Evolutionary conservation across 2,888 invertebrate genomes (phyloP).

Genomic region (Aporophyla lueneburgensis): DNA sequence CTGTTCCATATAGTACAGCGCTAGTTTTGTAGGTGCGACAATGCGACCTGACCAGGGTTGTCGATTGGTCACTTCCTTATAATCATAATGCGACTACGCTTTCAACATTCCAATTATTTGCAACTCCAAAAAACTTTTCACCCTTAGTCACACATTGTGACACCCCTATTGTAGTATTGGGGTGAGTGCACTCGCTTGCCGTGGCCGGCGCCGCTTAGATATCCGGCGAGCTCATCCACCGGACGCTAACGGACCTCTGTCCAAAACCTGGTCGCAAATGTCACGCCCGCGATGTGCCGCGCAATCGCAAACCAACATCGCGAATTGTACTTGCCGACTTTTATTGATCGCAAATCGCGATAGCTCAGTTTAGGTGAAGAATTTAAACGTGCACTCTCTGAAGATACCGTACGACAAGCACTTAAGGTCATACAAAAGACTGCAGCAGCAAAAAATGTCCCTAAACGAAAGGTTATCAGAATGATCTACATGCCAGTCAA

Average conservation of each 20-base stretch:
- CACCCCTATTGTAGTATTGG: constrained; percentile 68
- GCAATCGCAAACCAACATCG: constrained; percentile 61
- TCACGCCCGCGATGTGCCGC: constrained; percentile 62
- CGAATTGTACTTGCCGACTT: constrained; percentile 56
- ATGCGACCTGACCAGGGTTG: constrained; percentile 53
- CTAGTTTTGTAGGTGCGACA: constrained; percentile 55
- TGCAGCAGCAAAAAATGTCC: constrained; percentile 39
- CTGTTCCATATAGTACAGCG: constrained; percentile 61
- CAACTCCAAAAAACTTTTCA: background rate
- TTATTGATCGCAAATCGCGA: constrained; percentile 55
- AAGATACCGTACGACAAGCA: constrained; percentile 32
- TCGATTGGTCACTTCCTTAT: constrained; percentile 44
- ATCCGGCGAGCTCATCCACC: constrained; percentile 87
- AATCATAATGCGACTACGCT: constrained; percentile 16
- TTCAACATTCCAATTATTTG: constrained; percentile 37
- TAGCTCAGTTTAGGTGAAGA: constrained; percentile 45
- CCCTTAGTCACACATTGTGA: constrained; percentile 8
- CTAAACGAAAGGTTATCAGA: constrained; percentile 44
- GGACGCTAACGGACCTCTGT: constrained; percentile 83
- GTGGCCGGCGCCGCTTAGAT: constrained; percentile 70
- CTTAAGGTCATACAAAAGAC: constrained; percentile 36
- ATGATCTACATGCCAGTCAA: constrained; percentile 41
- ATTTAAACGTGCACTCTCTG: constrained; percentile 42
- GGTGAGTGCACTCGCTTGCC: constrained; percentile 73
- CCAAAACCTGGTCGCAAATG: constrained; percentile 77